Evolutionary conservation across 2,888 invertebrate species (phyloP).

Genomic region (Carpatolechia fugitivella): DNA sequence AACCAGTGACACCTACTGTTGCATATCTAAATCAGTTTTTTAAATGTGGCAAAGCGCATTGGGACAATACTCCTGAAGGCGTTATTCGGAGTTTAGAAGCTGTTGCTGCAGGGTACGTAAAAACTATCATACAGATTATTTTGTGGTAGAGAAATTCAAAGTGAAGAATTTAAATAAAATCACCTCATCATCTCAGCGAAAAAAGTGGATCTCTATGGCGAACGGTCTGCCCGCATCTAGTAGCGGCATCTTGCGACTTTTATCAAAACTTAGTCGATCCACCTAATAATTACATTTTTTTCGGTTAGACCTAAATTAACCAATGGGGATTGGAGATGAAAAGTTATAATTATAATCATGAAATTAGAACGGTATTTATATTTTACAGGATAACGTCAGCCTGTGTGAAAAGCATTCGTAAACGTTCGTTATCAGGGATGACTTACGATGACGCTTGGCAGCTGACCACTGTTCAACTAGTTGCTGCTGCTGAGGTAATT

Average conservation of each 20-base stretch:
- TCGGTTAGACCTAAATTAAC: not conserved
- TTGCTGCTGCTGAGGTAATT: constrained; percentile 88
- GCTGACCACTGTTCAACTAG: constrained; percentile 87
- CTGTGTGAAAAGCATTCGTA: constrained; percentile 83
- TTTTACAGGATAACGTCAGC: constrained; percentile 81
- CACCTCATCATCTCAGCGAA: no score
- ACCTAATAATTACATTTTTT: no score
- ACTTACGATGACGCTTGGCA: constrained; percentile 90
- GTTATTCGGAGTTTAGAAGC: constrained; percentile 79
- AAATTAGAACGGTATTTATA: not conserved
- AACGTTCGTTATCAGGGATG: constrained; percentile 79
- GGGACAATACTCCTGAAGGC: constrained; percentile 66
- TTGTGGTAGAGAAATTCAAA: no score
- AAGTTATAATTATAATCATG: not conserved
- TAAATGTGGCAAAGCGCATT: constrained; percentile 29
- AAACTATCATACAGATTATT: not conserved
- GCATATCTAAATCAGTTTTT: constrained; percentile 76
- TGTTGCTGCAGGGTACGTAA: constrained; percentile 79
- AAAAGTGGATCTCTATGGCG: no score
- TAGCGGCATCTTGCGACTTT: no score
- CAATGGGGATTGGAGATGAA: not conserved
- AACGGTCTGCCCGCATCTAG: no score
- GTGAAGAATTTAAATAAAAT: no score
- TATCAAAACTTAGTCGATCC: no score
- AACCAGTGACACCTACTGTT: constrained; percentile 82